phyloP scores from a whole-genome alignment of 1,140 invertebrate genomes.

The Aphelenchoides avenae region DNA sequence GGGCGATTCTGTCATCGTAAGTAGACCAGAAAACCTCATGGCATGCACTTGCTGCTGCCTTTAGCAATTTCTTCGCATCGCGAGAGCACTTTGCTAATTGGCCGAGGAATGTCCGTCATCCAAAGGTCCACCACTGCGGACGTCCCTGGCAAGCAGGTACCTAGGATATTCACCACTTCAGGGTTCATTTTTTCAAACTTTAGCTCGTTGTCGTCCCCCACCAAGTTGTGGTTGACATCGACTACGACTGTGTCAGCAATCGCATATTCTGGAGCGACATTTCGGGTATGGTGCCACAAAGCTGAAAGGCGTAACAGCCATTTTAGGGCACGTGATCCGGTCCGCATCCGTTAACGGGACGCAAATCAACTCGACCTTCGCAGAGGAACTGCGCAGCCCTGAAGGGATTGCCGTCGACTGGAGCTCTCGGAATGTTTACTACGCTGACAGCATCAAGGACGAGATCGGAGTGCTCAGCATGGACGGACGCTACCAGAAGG shows the following conservation, averaged over 20 bases:
- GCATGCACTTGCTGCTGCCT: slow-evolving; percentile 2
- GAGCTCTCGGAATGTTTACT: slow-evolving; percentile 84
- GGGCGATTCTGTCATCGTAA: slow-evolving; percentile 59
- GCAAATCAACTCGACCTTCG: slow-evolving; percentile 31
- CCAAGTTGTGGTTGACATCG: slow-evolving; percentile 62
- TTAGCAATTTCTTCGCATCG: slow-evolving; percentile 4
- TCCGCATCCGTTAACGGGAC: slow-evolving; percentile 53
- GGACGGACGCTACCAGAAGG: slow-evolving; percentile 68
- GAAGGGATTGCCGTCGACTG: slow-evolving; percentile 91
- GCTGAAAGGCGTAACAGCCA: neutral
- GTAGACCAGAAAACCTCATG: slow-evolving; percentile 12
- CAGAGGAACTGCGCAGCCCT: slow-evolving; percentile 61
- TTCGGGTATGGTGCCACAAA: slow-evolving; percentile 29
- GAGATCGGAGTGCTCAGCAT: slow-evolving; percentile 84
- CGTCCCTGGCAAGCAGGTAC: slow-evolving; percentile 59
- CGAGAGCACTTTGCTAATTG: slow-evolving; percentile 57
- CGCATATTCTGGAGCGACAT: slow-evolving; percentile 63
- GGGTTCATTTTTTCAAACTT: slow-evolving; percentile 7
- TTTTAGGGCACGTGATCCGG: slow-evolving; percentile 47
- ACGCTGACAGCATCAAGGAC: slow-evolving; percentile 85
- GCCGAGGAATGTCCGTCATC: slow-evolving; percentile 62
- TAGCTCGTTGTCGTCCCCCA: slow-evolving; percentile 56
- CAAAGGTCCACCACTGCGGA: slow-evolving; percentile 54
- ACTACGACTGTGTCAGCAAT: slow-evolving; percentile 61
- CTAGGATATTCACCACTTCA: neutral